Evolutionary conservation across 2,797 vertebrate species (phyloP).

Genomic region (Propithecus deckenii): DNA sequence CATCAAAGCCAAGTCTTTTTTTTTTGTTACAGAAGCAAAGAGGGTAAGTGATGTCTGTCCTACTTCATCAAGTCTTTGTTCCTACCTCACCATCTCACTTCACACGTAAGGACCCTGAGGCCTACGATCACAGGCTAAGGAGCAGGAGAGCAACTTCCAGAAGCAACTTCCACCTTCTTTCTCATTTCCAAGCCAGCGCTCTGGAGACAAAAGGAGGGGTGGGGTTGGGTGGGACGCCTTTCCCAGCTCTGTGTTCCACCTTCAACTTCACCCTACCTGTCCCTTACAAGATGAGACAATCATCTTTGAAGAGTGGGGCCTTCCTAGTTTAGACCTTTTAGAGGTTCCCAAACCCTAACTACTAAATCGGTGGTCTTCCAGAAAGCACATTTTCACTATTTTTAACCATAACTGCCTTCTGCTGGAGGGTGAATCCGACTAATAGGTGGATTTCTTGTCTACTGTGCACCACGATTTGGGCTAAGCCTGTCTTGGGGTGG

Average conservation of each 20-base stretch:
- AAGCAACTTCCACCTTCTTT: background rate
- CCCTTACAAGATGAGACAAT: background rate
- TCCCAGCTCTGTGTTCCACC: background rate
- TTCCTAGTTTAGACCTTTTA: background rate
- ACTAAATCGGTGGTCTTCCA: background rate
- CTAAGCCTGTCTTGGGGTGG: background rate
- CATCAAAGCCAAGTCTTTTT: background rate
- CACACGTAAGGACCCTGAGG: background rate
- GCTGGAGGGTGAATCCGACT: background rate
- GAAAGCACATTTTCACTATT: background rate
- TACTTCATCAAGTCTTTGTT: background rate
- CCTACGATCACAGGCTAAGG: background rate
- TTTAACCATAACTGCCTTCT: background rate
- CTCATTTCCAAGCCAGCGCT: background rate
- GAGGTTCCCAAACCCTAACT: background rate
- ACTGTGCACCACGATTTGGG: background rate
- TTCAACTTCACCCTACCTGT: background rate
- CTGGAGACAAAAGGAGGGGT: background rate
- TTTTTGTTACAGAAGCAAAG: background rate
- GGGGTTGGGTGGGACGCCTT: fast-evolving
- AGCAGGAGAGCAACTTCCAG: background rate
- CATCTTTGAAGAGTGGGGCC: background rate
- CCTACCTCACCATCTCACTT: background rate
- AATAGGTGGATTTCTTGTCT: background rate
- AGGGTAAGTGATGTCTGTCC: background rate